Evolutionary conservation across 2,797 vertebrate genomes (phyloP), one percentile per base, ranked within the genome.

Genomic region (Microtus obscurus): DNA sequence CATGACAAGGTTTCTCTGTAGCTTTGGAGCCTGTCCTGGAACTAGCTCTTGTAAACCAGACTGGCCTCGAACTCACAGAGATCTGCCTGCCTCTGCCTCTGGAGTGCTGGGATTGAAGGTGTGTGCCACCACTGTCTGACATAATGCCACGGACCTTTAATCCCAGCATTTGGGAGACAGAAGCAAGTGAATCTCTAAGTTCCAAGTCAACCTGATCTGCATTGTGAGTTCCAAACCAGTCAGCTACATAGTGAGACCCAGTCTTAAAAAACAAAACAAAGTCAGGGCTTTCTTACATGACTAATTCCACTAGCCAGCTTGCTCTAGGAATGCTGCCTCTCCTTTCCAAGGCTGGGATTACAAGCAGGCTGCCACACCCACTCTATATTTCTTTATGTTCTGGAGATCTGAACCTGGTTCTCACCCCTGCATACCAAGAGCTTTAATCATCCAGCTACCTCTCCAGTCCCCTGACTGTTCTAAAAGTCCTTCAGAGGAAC

Each of bases 401-500:
- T 67, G 61, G 82, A 67, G n/a, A 59, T 23, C 29, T 48, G 61
- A 48, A 67, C 43, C 31, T 67, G 21, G 19, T 86, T 16, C 82
- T 69, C 31, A 69, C 16, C 12, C 63, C n/a, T 69, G 12, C 12
- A n/a, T 34, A 13, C 31, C 82, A 85, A 85, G 63, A n/a, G 34
- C 34, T 67, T 85, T 48, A 23, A 34, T 34, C 40, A 65, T 17
- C 34, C 45, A 83, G 16, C 27, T 31, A 82, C 25, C 29, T 1
- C 29, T 19, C 40, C 61, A 67, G 43, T 19, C 29, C 29, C 56
- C 56, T 17, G 6, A 65, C 31, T 12, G 40, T 65, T 65, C 40
- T 65, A 76, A 94, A 93, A 85, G 73, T 61, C 59, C 81, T 87
- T 86, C 8, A 65, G 69, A 96, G 76, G 63, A 63, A 31, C 51